Evolutionary conservation across 2,797 vertebrate species (phyloP).

Genomic region (Sebastes reedi): DNA sequence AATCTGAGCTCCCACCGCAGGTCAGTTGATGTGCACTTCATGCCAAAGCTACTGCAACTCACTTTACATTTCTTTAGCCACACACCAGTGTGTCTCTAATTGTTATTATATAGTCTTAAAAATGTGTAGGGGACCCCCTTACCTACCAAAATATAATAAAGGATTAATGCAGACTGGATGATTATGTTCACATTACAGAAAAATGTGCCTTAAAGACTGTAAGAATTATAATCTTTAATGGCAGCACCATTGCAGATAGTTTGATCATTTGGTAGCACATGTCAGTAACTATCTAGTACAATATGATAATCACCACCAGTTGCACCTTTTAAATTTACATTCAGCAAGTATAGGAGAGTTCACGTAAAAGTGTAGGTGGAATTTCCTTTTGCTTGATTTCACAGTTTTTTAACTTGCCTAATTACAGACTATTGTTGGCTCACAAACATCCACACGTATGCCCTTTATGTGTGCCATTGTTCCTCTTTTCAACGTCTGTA

Average conservation of each 20-base stretch:
- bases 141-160: neutral
- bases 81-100: neutral
- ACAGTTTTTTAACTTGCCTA: constrained; percentile 25
- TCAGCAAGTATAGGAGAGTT: neutral
- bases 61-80: constrained; percentile 54
- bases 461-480: constrained; percentile 47
- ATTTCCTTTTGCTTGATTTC: constrained; percentile 25
- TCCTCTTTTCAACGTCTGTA: constrained; percentile 55
- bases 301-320: neutral
- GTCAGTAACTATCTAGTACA: neutral
- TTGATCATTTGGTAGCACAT: constrained; percentile 22
- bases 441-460: constrained; percentile 45
- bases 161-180: neutral
- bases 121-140: no score
- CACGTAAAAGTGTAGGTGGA: neutral
- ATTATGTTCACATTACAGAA: no score
- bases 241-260: neutral
- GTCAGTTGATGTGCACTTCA: constrained; percentile 71
- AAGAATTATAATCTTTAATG: no score
- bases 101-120: neutral
- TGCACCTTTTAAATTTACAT: constrained; percentile 6
- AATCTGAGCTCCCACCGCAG: constrained; percentile 65
- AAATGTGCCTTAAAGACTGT: no score
- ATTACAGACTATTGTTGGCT: constrained; percentile 38
- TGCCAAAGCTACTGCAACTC: constrained; percentile 57